These are phyloP conservation scores for Drosophila recens DNA, from an alignment of 2,888 invertebrate genomes.

Conservation along the genomic window DNA sequence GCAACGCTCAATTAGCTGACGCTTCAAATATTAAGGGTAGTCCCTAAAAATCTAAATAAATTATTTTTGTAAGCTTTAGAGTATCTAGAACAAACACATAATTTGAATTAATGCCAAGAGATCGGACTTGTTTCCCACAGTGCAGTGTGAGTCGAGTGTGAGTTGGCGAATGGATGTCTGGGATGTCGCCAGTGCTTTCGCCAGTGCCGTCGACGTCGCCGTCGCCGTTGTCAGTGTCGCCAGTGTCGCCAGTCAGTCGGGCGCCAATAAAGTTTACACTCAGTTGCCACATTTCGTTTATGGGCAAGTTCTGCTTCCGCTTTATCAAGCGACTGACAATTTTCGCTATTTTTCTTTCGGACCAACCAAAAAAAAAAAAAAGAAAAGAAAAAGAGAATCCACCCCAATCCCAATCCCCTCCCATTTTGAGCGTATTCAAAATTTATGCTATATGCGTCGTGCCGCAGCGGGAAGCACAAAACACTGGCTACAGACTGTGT, in stretches of 20 bases:
- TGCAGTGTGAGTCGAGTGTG: too few relatives aligned
- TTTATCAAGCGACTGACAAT: slow-evolving; percentile 81
- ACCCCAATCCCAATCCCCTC: neutral
- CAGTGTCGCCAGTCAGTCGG: slow-evolving; percentile 81
- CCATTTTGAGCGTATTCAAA: slow-evolving; percentile 68
- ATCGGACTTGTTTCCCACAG: too few relatives aligned
- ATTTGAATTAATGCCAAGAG: too few relatives aligned
- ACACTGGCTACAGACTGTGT: slow-evolving; percentile 11
- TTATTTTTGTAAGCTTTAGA: too few relatives aligned
- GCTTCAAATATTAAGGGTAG: too few relatives aligned
- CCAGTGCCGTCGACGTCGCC: too few relatives aligned
- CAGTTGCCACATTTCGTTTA: slow-evolving; percentile 81
- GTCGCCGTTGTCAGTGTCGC: slow-evolving; percentile 37
- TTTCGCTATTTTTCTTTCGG: slow-evolving; percentile 74
- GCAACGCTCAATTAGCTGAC: too few relatives aligned
- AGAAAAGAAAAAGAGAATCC: too few relatives aligned
- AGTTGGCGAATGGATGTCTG: slow-evolving; percentile 4
- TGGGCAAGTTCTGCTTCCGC: slow-evolving; percentile 81
- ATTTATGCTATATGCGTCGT: slow-evolving; percentile 80
- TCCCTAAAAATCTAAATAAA: too few relatives aligned
- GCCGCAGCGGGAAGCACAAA: slow-evolving; percentile 54
- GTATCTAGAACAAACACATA: too few relatives aligned
- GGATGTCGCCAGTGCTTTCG: slow-evolving; percentile 24
- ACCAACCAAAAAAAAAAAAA: slow-evolving; percentile 9
- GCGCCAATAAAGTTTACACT: slow-evolving; percentile 83